Evolutionary conservation across 2,113 vertebrate species (phyloP).

Genomic region (Ciconia boyciana): DNA sequence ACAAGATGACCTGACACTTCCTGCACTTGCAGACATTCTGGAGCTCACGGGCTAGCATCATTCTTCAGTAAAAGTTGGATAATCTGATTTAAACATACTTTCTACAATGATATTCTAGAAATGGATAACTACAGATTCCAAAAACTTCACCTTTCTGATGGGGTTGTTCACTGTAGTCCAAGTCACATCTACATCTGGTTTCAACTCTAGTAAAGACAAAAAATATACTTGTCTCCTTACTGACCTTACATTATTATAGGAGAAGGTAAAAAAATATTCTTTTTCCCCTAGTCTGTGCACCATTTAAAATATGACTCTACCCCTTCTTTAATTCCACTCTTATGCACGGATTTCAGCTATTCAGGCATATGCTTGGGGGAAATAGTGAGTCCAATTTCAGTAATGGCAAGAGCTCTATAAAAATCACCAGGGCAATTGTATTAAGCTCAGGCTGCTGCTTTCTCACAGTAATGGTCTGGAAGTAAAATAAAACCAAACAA

Average conservation of each 20-base stretch:
- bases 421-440: neutral
- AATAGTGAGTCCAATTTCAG: neutral
- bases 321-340: neutral
- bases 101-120: neutral
- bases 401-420: constrained; percentile 16
- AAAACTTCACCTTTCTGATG: neutral
- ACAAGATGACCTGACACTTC: constrained; percentile 37
- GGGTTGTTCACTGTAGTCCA: neutral
- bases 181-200: neutral
- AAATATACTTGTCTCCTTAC: neutral
- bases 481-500: constrained; percentile 31
- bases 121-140: neutral
- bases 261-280: neutral
- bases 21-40: neutral
- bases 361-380: neutral
- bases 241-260: neutral
- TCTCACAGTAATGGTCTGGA: constrained; percentile 28
- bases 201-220: neutral
- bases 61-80: neutral
- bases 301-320: neutral
- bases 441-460: neutral
- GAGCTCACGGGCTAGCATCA: neutral
- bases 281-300: neutral
- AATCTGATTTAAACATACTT: neutral
- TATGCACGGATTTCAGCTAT: neutral